Evolutionary conservation across 2,888 invertebrate species (phyloP), one percentile per base, ranked within the genome.

Genomic region (Archips crataeganus): DNA sequence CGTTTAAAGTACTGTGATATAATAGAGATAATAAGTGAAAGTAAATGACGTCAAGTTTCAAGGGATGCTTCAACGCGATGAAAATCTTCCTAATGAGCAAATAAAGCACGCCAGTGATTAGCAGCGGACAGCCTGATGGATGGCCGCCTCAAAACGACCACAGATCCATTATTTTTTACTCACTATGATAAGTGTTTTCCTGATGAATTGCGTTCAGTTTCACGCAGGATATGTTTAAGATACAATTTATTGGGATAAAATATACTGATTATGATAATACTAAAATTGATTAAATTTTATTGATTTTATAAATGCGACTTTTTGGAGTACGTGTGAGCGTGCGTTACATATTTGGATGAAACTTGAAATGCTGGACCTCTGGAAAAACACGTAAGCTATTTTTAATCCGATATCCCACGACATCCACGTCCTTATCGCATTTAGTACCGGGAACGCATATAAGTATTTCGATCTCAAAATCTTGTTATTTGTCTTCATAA

Each of bases 101-200:
- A 73, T 73, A 73, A 65, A 71, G 57, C 62, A 47, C 2, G 66
- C 32, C 23, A n/a, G 32, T 62, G 73, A 69, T 67, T 65, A 63
- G 63, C 54, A n/a, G 49, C 68, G 73, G 64, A 51, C 64, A 65
- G 51, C n/a, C 51, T 73, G 68, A 73, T 69, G 73, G 68, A 73
- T 68, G 23, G 15, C 64, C 32, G 15, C 64, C 32, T 67, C 63
- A 64, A 64, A 72, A 72, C 62, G 57, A 57, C 67, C 73, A 47
- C 63, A 59, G 68, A 73, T 73, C 68, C 73, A 59, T 73, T 68
- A 51, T 73, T 73, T 72, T 68, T 69, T 73, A 36, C 42, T n/a
- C 15, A 32, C 57, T 57, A 57, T 32, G 32, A 32, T 10, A 11
- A 60, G 45, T 57, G 57, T 63, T 62, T 72, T 68, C 63, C 49